These are phyloP conservation scores for Trematomus loennbergii DNA, from an alignment of 2,113 vertebrate genomes.

Conservation along the genomic window DNA sequence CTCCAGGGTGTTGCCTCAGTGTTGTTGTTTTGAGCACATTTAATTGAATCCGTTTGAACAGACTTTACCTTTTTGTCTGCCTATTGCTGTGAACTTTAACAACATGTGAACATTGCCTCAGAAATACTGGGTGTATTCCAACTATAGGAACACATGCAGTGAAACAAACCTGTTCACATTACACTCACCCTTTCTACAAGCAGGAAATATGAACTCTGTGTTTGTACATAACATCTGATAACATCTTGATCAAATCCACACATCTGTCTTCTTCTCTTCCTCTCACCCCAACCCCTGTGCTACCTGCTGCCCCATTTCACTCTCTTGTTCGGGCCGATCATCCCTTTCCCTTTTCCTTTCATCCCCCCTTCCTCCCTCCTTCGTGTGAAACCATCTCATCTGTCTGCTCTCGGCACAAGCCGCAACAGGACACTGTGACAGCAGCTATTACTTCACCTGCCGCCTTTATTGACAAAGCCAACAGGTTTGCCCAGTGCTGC, in stretches of 20 bases:
- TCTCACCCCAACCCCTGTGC: neutral
- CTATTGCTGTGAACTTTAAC: neutral
- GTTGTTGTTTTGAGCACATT: slow-evolving; percentile 29
- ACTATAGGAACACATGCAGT: neutral
- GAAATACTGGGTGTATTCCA: neutral
- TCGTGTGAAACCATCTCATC: slow-evolving; percentile 79
- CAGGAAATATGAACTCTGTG: slow-evolving; percentile 24
- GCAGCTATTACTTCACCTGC: slow-evolving; percentile 79
- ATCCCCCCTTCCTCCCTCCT: slow-evolving; percentile 56
- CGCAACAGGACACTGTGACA: slow-evolving; percentile 80
- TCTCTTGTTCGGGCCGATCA: slow-evolving; percentile 18
- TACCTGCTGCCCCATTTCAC: neutral
- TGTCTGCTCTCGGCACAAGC: slow-evolving; percentile 76
- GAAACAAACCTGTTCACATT: neutral
- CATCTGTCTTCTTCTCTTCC: slow-evolving; percentile 30
- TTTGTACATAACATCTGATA: slow-evolving; percentile 41
- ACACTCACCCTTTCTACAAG: neutral
- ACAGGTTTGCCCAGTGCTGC: slow-evolving; percentile 74
- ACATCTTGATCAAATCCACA: slow-evolving; percentile 13
- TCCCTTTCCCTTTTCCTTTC: slow-evolving; percentile 39
- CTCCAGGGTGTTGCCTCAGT: slow-evolving; percentile 43
- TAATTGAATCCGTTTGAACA: neutral
- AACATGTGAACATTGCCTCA: neutral
- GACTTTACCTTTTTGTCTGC: neutral
- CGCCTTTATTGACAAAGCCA: slow-evolving; percentile 75